phyloP scores from a whole-genome alignment of 1,140 invertebrate species.

The Stegodyphus mimosarum region DNA sequence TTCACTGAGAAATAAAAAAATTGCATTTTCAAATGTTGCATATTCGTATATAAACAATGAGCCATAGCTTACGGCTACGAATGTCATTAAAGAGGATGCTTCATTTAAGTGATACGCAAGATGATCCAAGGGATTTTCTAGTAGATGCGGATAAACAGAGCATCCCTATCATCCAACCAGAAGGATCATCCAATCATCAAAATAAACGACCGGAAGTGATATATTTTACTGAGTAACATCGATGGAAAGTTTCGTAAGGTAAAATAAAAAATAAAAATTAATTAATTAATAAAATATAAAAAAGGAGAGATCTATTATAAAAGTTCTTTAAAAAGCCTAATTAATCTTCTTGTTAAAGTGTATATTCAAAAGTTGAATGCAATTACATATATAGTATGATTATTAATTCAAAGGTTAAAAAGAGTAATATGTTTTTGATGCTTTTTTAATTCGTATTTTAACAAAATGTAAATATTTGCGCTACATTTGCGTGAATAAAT shows the following conservation, averaged over 20 bases:
- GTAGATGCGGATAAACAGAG: conserved; percentile 55
- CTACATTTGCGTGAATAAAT: no score
- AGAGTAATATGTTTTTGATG: no score
- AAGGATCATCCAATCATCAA: conserved; percentile 38
- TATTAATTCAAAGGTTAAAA: no score
- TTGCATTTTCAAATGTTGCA: background rate
- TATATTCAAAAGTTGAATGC: no score
- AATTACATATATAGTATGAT: no score
- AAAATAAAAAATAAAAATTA: background rate
- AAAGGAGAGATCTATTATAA: no score
- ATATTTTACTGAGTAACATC: background rate
- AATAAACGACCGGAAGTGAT: conserved; percentile 1
- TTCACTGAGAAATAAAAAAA: background rate
- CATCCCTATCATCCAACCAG: conserved; percentile 42
- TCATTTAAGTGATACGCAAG: conserved; percentile 43
- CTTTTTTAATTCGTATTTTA: no score
- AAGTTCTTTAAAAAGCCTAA: no score
- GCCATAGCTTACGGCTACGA: background rate
- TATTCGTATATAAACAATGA: background rate
- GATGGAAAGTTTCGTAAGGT: background rate
- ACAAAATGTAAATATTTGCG: no score
- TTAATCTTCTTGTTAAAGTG: no score
- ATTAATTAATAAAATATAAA: background rate
- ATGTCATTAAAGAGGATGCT: conserved; percentile 28
- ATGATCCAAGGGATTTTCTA: conserved; percentile 32